phyloP scores from a whole-genome alignment of 2,113 vertebrate species.

The Vulpes vulpes region DNA sequence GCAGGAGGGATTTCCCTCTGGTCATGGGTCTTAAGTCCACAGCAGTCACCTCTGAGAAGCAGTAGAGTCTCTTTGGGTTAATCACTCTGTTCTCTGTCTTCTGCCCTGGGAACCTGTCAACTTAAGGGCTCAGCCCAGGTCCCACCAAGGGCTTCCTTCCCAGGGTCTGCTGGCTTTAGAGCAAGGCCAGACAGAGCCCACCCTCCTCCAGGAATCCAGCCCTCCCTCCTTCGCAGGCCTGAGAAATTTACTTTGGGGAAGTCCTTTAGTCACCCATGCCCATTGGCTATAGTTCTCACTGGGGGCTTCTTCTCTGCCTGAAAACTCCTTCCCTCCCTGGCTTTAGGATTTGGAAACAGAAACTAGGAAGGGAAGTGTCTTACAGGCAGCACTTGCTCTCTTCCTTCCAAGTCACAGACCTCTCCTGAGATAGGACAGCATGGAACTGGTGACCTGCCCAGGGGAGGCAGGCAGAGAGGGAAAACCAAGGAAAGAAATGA shows the following conservation, averaged over 20 bases:
- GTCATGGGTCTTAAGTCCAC: not conserved
- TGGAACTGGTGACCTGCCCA: not conserved
- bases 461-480: not conserved
- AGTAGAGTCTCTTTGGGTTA: not conserved
- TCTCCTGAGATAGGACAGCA: not conserved
- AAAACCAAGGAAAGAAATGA: not conserved
- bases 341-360: not conserved
- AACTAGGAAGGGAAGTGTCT: not conserved
- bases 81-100: not conserved
- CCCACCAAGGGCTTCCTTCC: not conserved
- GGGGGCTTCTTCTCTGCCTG: not conserved
- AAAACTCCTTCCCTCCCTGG: not conserved
- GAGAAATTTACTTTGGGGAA: not conserved
- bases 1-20: not conserved
- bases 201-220: not conserved
- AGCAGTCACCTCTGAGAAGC: not conserved
- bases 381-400: not conserved
- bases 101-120: not conserved
- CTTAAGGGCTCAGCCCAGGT: not conserved
- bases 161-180: not conserved
- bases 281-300: not conserved
- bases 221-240: not conserved
- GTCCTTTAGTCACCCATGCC: not conserved
- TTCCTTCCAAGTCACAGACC: not conserved
- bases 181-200: not conserved